Evolutionary conservation across 2,797 vertebrate species (phyloP).

Genomic region (Cynodonichthys magdalenae): DNA sequence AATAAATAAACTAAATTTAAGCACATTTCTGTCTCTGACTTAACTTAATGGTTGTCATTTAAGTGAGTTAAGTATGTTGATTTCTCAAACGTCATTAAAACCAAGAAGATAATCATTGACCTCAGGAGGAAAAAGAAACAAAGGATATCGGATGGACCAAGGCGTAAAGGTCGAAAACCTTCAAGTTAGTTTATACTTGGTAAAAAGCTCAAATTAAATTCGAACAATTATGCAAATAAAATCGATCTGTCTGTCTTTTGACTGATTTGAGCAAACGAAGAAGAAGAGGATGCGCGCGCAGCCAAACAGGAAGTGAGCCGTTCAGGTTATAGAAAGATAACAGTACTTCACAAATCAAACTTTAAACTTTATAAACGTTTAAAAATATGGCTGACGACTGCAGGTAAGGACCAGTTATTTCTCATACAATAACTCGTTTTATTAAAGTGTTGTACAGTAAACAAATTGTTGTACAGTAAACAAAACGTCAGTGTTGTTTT

Average conservation of each 20-base stretch:
- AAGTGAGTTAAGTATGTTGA: too few species aligned
- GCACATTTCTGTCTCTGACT: not conserved
- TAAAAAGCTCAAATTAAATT: too few species aligned
- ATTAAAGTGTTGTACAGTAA: too few species aligned
- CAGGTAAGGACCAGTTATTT: conserved; percentile 27
- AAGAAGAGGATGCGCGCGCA: not conserved
- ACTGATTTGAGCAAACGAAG: not conserved
- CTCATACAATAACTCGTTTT: not conserved
- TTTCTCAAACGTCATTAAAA: too few species aligned
- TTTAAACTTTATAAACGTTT: rapidly evolving
- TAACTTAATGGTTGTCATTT: too few species aligned
- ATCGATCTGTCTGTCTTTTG: too few species aligned
- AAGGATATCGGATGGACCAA: too few species aligned
- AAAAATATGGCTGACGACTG: conserved; percentile 37
- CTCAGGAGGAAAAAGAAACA: too few species aligned
- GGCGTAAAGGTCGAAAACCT: too few species aligned
- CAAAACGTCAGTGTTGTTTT: not conserved
- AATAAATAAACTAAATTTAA: conserved; percentile 71
- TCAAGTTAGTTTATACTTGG: too few species aligned
- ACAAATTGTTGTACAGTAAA: not conserved
- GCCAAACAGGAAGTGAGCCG: not conserved
- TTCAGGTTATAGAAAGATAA: not conserved
- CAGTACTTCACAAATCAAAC: rapidly evolving
- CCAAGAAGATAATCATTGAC: too few species aligned
- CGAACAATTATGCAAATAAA: too few species aligned